These are phyloP conservation scores for Drosophila meridiana DNA, from an alignment of 2,888 invertebrate genomes.

Conservation along the genomic window DNA sequence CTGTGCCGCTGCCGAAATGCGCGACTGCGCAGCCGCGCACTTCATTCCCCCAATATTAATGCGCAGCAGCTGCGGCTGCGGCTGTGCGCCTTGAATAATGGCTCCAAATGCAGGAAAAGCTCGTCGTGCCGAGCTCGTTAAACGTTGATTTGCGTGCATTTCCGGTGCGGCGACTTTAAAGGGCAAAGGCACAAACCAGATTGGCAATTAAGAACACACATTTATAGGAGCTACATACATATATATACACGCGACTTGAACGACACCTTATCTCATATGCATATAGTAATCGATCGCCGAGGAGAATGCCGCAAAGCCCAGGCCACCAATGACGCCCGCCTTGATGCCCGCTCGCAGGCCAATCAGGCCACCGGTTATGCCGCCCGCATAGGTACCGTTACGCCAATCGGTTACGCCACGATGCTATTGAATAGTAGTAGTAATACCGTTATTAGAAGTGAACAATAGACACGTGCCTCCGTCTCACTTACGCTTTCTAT, in stretches of 20 bases:
- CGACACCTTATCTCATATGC: conserved; percentile 85
- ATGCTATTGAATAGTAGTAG: conserved; percentile 84
- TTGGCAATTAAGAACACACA: conserved; percentile 59
- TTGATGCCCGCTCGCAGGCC: conserved; percentile 96
- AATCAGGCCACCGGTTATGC: conserved; percentile 95
- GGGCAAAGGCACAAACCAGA: conserved; percentile 12
- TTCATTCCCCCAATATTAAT: conserved; percentile 62
- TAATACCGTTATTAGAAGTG: not conserved
- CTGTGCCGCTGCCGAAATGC: conserved; percentile 62
- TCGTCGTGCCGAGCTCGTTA: conserved; percentile 57
- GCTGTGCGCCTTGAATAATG: conserved; percentile 25
- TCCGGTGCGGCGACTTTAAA: conserved; percentile 28
- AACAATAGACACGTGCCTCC: not conserved
- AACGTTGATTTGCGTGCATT: conserved; percentile 22
- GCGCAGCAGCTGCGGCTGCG: conserved; percentile 44
- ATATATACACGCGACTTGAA: conserved; percentile 2
- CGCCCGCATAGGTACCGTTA: conserved; percentile 98
- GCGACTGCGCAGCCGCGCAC: conserved; percentile 23
- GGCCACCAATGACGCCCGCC: conserved; percentile 96
- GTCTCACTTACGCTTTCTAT: conserved; percentile 92
- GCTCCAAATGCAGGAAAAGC: conserved; percentile 40
- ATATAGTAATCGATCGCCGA: conserved; percentile 98
- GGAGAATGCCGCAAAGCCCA: conserved; percentile 99
- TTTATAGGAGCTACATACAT: conserved; percentile 45
- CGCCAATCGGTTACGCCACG: conserved; percentile 98